A percentile compares a stretch with the other conserved stretches of the same genome.
phyloP scores from a whole-genome alignment of 2,888 invertebrate genomes.

The Gnatocerus cornutus region DNA sequence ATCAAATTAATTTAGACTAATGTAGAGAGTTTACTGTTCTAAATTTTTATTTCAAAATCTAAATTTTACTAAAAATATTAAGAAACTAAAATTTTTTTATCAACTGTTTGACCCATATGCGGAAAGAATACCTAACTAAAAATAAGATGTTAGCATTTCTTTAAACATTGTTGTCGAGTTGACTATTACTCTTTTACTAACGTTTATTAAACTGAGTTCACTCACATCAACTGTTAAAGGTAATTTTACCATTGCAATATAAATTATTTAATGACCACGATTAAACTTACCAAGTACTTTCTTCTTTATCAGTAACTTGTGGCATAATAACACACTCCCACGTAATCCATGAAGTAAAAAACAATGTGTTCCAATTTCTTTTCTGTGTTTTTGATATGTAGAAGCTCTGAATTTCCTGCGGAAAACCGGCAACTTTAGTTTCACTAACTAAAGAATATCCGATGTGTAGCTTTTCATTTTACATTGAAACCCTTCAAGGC shows the following conservation, averaged over 20 bases:
- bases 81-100: too few relatives aligned
- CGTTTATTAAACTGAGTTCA: not conserved
- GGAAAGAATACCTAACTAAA: too few relatives aligned
- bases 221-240: not conserved
- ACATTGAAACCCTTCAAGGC: constrained; percentile 1
- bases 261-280: not conserved
- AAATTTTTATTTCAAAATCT: too few relatives aligned
- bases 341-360: not conserved
- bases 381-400: not conserved
- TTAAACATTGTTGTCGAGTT: not conserved
- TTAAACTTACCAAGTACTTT: not conserved
- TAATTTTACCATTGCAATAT: not conserved
- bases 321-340: not conserved
- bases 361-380: too few relatives aligned
- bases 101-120: too few relatives aligned
- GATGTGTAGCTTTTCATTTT: constrained; percentile 21
- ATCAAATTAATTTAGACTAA: too few relatives aligned
- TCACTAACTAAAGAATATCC: constrained; percentile 21
- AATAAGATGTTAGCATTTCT: too few relatives aligned
- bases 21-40: too few relatives aligned
- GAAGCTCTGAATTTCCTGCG: not conserved
- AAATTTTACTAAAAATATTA: too few relatives aligned
- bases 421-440: constrained; percentile 5
- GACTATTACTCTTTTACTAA: not conserved
- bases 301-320: not conserved